A percentile compares a stretch with the other conserved stretches of the same genome.
Conservation (phyloP, 2,113 vertebrate species). For the Python bivittatus region DNA sequence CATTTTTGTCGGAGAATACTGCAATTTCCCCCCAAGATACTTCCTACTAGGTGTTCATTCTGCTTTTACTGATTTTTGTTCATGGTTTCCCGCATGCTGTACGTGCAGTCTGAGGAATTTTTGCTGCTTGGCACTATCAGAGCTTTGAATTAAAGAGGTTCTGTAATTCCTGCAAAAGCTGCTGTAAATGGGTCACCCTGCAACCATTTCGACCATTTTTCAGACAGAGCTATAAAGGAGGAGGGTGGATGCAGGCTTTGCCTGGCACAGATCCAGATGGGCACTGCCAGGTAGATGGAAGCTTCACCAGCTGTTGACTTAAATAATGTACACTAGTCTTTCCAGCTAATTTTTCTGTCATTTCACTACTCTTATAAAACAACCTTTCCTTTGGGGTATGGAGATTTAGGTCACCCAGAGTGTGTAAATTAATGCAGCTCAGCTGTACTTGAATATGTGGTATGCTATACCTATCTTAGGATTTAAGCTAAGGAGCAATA, state of each 20-base stretch:
- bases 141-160: slow-evolving; percentile 27
- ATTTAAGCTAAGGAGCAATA: slow-evolving; percentile 56
- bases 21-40: slow-evolving; percentile 17
- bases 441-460: slow-evolving; percentile 55
- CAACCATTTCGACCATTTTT: not conserved
- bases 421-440: slow-evolving; percentile 51
- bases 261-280: not conserved
- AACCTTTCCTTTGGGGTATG: not conserved
- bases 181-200: slow-evolving; percentile 41
- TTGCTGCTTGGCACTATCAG: slow-evolving; percentile 30
- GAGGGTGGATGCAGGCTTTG: not conserved
- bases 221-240: not conserved
- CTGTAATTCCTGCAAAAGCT: slow-evolving; percentile 32
- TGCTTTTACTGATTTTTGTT: slow-evolving; percentile 10
- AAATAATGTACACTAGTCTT: slow-evolving; percentile 30
- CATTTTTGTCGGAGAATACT: not conserved
- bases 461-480: slow-evolving; percentile 33
- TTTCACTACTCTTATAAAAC: not conserved
- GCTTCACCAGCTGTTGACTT: not conserved
- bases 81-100: slow-evolving; percentile 24
- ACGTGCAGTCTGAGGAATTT: slow-evolving; percentile 27
- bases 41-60: slow-evolving; percentile 33
- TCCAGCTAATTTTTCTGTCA: slow-evolving; percentile 10
- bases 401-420: slow-evolving; percentile 53
- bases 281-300: not conserved